A percentile compares a stretch with the other conserved stretches of the same genome.
Conservation (phyloP, 2,888 invertebrate species). For the Baccha elongata region DNA sequence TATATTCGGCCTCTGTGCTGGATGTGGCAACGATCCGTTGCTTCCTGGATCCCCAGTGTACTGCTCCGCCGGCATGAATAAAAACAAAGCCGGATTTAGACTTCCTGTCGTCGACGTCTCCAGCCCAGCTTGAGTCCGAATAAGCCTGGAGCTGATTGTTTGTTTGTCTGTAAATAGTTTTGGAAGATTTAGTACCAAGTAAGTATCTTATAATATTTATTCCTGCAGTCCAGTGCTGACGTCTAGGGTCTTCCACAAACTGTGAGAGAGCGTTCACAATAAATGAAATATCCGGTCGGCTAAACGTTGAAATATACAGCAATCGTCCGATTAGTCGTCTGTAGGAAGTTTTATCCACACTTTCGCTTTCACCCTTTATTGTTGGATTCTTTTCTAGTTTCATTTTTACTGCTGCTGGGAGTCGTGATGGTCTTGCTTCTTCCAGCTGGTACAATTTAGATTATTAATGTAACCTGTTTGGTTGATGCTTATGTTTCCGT, state of each 20-base stretch:
- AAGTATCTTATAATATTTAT: conserved; percentile 4
- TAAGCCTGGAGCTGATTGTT: conserved; percentile 6
- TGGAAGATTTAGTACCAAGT: neutral
- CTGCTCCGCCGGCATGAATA: neutral
- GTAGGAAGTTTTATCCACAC: conserved; percentile 35
- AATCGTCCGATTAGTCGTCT: conserved; percentile 33
- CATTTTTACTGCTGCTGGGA: conserved; percentile 16
- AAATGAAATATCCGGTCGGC: conserved; percentile 45
- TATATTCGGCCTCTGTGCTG: no score
- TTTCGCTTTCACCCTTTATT: conserved; percentile 33
- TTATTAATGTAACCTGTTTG: conserved; percentile 46
- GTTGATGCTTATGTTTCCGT: conserved; percentile 13
- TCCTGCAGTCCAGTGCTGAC: conserved; percentile 20
- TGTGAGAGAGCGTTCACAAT: conserved; percentile 26
- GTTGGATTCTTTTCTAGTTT: conserved; percentile 40
- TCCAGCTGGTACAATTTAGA: conserved; percentile 17
- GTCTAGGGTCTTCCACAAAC: no score
- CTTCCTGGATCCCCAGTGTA: no score
- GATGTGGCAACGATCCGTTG: no score
- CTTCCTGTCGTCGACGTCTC: conserved; percentile 9
- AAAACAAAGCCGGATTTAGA: conserved; percentile 21
- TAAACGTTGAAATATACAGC: conserved; percentile 45
- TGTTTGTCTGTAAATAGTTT: conserved; percentile 1
- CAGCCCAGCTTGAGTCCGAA: conserved; percentile 30
- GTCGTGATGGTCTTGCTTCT: conserved; percentile 30